Evolutionary conservation across 2,888 invertebrate genomes (phyloP), one percentile per base, ranked within the genome.

Genomic region (Euclidia mi): DNA sequence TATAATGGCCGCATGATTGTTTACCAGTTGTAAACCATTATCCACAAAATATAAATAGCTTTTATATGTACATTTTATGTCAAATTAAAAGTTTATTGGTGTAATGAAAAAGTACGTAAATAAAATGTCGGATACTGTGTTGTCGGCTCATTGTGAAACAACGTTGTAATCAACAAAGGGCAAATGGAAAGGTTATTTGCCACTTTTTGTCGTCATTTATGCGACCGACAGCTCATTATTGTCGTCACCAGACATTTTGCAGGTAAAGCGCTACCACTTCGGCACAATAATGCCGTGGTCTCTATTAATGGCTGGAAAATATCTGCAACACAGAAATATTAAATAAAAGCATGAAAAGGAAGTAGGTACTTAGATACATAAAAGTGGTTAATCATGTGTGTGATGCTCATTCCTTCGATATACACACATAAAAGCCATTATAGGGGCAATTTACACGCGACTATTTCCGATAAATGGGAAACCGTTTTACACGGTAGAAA

Each of bases 361-460:
- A 52, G 40, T 29, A 29, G 38, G 15, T 34, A 47, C 49, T 49
- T 40, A 46, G 29, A 11, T n/a, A 20, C 42, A 44, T 64, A 53
- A 51, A 56, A 56, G 41, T 52, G 58, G 47, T 60, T 17, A 38
- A 51, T 46, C n/a, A 28, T 29, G 45, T 41, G 31, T 43, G 51
- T 62, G 48, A 17, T 55, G 35, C 25, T 37, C 28, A 40, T 34
- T 38, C 17, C 7, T 48, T 11, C 34, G 18, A 31, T 56, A 58
- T 37, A 35, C 49, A 46, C 47, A 61, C 59, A 56, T 58, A 60
- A 66, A 70, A 47, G 52, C 56, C 37, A 50, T 56, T 65, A 56
- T 52, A 63, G 43, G 53, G 47, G 46, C 51, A 57, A 59, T 70
- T 70, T 53, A 57, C 57, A 64, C 71, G 70, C 56, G 55, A 63